Base-by-base conservation (phyloP, 2,888 invertebrate species). In the Portevinia maculata region DNA sequence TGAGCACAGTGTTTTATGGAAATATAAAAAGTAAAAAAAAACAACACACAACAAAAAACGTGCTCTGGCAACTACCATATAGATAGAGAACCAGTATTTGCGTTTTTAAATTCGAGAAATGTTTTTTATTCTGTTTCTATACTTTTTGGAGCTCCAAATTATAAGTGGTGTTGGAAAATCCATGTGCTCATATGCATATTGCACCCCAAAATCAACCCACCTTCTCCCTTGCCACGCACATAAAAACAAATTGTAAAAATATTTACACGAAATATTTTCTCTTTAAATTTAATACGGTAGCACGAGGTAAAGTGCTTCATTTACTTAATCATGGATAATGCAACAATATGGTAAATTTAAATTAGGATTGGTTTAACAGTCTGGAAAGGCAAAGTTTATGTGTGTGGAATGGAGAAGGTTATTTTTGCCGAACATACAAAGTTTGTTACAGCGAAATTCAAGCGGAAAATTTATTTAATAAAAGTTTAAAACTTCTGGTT, bases 51-150 rank as follows among this genome's bases (percentile, higher is more conserved):
- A 28, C 19, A 17, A 57, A 70, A 53, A 11, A 44, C 17, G 15
- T 3, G 8, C 24, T 46, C n/a, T 24, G 6, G 53, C 71, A 71
- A 62, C 53, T 62, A 53, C 71, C 60, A 50, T 11, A 32, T 28
- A 4, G 19, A 7, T n/a, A 32, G 8, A 41, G 15, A 53, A n/a
- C 19, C 19, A 17, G 13, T 19, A 19, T 41, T 41, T 32, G 13
- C 21, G 34, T 53, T 34, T n/a, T 34, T 19, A 19, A n/a, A 32
- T 15, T 24, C 37, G n/a, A 7, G 6, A 7, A 1, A 6, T 7
- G 19, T 0, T 2, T 19, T 17, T 17, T 44, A 13, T 17, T n/a
- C 13, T 9, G 19, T 41, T 15, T 55, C 24, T 37, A 11, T 7
- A n/a, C 17, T 37, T 34, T 52, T 39, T 7, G 9, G 13, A 4